phyloP scores from a whole-genome alignment of 2,888 invertebrate species.

The Drosophila monieri region DNA sequence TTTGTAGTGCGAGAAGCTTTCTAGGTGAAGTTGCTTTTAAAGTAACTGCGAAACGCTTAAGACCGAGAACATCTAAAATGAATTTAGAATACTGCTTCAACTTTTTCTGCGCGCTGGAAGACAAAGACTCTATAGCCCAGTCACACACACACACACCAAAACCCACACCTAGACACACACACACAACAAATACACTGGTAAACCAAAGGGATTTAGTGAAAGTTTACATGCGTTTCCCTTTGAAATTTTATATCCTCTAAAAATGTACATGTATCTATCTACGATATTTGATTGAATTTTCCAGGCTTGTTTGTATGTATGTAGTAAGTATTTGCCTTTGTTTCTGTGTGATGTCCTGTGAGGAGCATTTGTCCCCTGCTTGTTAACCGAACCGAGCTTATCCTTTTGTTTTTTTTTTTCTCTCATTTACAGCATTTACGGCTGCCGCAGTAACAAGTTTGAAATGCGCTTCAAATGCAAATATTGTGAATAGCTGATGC shows the following conservation, averaged over 20 bases:
- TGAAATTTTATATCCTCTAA: slow-evolving; percentile 13
- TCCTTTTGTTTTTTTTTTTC: slow-evolving; percentile 50
- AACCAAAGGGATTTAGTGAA: slow-evolving; percentile 30
- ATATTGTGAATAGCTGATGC: slow-evolving; percentile 51
- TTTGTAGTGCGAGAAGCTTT: slow-evolving; percentile 36
- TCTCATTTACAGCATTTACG: slow-evolving; percentile 66
- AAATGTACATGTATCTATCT: slow-evolving; percentile 36
- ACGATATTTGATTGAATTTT: slow-evolving; percentile 68
- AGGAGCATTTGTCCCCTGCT: slow-evolving; percentile 37
- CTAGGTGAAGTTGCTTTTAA: slow-evolving; percentile 41
- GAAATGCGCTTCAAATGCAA: slow-evolving; percentile 60
- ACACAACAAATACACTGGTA: slow-evolving; percentile 32
- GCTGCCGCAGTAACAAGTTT: slow-evolving; percentile 64
- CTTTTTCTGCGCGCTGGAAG: slow-evolving; percentile 42
- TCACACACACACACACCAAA: slow-evolving; percentile 15
- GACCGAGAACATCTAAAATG: slow-evolving; percentile 28
- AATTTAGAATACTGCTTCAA: slow-evolving; percentile 32
- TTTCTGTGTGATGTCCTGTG: slow-evolving; percentile 40
- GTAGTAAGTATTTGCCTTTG: slow-evolving; percentile 71
- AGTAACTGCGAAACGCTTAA: slow-evolving; percentile 35
- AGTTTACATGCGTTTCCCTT: slow-evolving; percentile 29
- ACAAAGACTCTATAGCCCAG: slow-evolving; percentile 38
- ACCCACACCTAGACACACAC: slow-evolving; percentile 18
- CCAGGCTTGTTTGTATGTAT: slow-evolving; percentile 82
- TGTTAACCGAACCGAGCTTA: slow-evolving; percentile 42